Base-by-base conservation (phyloP, 2,888 invertebrate species). In the Drosophila recens region DNA sequence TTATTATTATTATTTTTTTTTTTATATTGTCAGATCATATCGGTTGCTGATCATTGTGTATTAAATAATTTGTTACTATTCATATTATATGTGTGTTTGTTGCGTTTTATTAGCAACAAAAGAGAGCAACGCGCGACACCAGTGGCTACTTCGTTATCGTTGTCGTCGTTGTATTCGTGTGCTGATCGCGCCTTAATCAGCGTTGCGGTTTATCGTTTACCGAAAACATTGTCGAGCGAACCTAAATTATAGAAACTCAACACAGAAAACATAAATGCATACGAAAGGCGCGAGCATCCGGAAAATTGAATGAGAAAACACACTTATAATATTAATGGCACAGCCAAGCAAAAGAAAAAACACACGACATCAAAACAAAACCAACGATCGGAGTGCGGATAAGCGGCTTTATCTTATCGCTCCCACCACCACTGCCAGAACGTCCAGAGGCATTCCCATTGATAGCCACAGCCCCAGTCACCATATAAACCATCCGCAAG, bases 381-480 rank as follows among this genome's bases (percentile, higher is more conserved):
- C 51, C 33, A 49, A 52, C 65, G 56, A 75, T 74, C 71, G 33
- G 36, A 34, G 59, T 70, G 51, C 17, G 70, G 59, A 52, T 61
- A 61, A 65, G 75, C 62, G 49, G 58, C 61, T 75, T 75, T 75
- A 75, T 75, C 74, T 75, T 75, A 75, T 75, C 74, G 45, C 17
- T 34, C 30, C 38, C 45, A 68, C 20, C 48, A 34, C 5, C 38
- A n/a, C 38, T n/a, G n/a, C 38, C 38, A 38, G n/a, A 38, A 38
- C 38, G 46, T 48, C 38, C 33, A 17, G 27, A 45, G 43, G 53
- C 64, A 71, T 13, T 13, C 13, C 36, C 36, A 36, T 36, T 36
- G 3, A 36, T 13, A 36, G 63, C 57, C 40, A 52, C n/a, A 20
- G 17, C 49, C 43, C 59, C 49, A 70, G 20, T 58, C 49, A 62